These are phyloP conservation scores for Hippopotamyrus pictus DNA, from an alignment of 2,797 vertebrate species.

Conservation along the genomic window DNA sequence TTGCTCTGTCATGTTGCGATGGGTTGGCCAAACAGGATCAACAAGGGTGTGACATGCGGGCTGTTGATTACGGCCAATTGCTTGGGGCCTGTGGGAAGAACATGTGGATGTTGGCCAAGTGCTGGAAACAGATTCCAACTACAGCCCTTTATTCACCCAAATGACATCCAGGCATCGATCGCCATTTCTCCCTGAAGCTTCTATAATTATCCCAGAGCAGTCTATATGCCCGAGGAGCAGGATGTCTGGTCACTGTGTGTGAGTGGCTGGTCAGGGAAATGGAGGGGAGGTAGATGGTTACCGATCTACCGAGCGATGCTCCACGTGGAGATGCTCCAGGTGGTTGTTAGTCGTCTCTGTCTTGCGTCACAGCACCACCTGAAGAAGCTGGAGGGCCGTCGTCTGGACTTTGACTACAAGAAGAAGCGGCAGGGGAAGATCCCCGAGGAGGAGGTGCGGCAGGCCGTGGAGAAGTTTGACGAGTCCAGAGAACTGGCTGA, in stretches of 20 bases:
- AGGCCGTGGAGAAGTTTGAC: constrained; percentile 81
- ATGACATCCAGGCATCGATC: background rate
- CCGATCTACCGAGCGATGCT: background rate
- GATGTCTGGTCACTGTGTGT: background rate
- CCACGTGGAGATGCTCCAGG: background rate
- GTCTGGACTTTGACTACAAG: constrained; percentile 79
- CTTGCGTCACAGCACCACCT: constrained; percentile 61
- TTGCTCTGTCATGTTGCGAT: background rate
- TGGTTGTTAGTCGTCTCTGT: background rate
- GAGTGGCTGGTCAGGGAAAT: background rate
- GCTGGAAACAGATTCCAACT: background rate
- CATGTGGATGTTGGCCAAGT: background rate
- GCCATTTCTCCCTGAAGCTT: background rate
- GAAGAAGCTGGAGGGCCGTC: constrained; percentile 76
- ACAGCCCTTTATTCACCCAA: background rate
- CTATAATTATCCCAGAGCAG: background rate
- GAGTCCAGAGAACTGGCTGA: constrained; percentile 84
- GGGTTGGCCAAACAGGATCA: background rate
- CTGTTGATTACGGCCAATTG: background rate
- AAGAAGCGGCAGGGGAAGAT: constrained; percentile 72
- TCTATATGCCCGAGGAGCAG: background rate
- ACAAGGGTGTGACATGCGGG: background rate
- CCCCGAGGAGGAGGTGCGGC: constrained; percentile 62
- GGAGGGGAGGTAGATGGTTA: background rate
- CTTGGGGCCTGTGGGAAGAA: background rate